phyloP scores from a whole-genome alignment of 1,140 invertebrate genomes.

The Leptinotarsa lineolata region DNA sequence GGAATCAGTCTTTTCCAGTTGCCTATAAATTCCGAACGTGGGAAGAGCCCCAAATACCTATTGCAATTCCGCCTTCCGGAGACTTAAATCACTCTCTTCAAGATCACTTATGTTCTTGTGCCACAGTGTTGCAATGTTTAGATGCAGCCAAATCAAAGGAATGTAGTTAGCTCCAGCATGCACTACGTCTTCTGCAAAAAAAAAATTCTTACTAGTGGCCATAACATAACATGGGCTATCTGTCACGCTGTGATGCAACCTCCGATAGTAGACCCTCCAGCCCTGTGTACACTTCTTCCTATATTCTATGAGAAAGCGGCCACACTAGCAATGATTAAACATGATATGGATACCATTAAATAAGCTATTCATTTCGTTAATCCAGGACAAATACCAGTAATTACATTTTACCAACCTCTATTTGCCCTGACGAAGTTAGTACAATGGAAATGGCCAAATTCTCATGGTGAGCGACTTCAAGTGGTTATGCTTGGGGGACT shows the following conservation, averaged over 20 bases:
- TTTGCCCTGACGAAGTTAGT: background rate
- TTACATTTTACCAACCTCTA: background rate
- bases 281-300: constrained; percentile 1
- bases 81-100: too few relatives aligned
- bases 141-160: too few relatives aligned
- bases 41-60: background rate
- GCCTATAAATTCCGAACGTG: background rate
- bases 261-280: too few relatives aligned
- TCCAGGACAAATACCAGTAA: too few relatives aligned
- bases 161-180: too few relatives aligned
- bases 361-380: background rate
- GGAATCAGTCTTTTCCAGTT: constrained; percentile 2
- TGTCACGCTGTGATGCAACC: too few relatives aligned
- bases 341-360: background rate
- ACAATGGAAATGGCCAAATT: background rate
- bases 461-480: background rate
- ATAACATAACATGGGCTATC: too few relatives aligned
- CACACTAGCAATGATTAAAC: constrained; percentile 7
- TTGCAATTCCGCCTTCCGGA: too few relatives aligned
- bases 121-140: too few relatives aligned
- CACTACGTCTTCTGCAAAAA: too few relatives aligned
- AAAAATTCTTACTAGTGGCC: too few relatives aligned
- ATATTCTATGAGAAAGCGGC: constrained; percentile 1
- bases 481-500: constrained; percentile 3
- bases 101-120: too few relatives aligned